Evolutionary conservation across 2,888 invertebrate genomes (phyloP).

Genomic region (Sphinx pinastri): DNA sequence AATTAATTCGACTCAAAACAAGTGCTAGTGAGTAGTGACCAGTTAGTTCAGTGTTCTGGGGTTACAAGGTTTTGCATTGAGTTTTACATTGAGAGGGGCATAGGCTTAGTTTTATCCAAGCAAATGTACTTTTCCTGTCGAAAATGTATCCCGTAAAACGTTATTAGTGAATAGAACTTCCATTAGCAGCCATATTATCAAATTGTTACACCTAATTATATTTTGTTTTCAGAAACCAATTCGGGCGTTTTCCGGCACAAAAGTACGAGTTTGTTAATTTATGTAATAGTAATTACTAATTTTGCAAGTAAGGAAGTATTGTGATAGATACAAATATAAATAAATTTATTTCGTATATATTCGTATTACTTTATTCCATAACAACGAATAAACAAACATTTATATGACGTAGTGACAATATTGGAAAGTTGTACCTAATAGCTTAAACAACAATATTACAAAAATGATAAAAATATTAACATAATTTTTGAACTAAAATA

Average conservation of each 20-base stretch:
- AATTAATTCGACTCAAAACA: slow-evolving; percentile 46
- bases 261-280: slow-evolving; percentile 44
- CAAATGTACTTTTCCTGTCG: too few species aligned
- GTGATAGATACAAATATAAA: slow-evolving; percentile 47
- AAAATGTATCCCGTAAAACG: too few species aligned
- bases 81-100: too few species aligned
- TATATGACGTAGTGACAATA: slow-evolving; percentile 11
- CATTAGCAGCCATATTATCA: too few species aligned
- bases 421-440: slow-evolving; percentile 1
- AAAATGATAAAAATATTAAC: slow-evolving; percentile 18
- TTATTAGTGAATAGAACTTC: too few species aligned
- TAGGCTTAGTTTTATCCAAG: too few species aligned
- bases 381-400: slow-evolving; percentile 21
- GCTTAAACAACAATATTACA: slow-evolving; percentile 12
- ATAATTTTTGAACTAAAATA: slow-evolving; percentile 16
- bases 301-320: slow-evolving; percentile 47
- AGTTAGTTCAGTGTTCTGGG: too few species aligned
- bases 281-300: slow-evolving; percentile 41
- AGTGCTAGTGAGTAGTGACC: too few species aligned
- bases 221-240: slow-evolving; percentile 64
- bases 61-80: too few species aligned
- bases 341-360: slow-evolving; percentile 34
- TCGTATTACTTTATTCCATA: slow-evolving; percentile 24
- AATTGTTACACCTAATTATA: too few species aligned
- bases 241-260: slow-evolving; percentile 48